Base-by-base conservation (phyloP, 2,113 vertebrate species). In the Picathartes gymnocephalus region DNA sequence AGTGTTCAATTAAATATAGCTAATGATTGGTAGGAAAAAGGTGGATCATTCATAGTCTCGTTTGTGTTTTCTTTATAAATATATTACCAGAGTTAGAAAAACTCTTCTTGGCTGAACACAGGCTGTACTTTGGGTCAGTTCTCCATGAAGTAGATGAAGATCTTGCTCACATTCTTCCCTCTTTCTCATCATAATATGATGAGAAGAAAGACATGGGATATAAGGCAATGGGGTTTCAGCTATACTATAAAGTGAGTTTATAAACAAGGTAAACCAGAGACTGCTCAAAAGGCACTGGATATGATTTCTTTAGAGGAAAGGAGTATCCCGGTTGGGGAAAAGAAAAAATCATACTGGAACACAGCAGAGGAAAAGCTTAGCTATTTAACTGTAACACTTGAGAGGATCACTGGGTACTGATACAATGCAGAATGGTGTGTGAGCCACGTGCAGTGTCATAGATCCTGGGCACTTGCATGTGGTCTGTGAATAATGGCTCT, bases 241-340 rank as follows among this genome's bases (percentile, higher is more conserved):
- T 77, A 4, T 12, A 9, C 4, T 65, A 27, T 33, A 35, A 70
- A 83, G 6, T 24, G 13, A 5, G 4, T 62, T 92, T 86, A 62
- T 50, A 84, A 96, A 74, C 5, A 69, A 37, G 13, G 17, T 61
- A 76, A 92, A 86, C 10, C 25, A 45, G 21, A 85, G 11, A 35
- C 40, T 90, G 19, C 53, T 86, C 40, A 39, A 44, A 83, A 74
- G 31, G 23, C 33, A 54, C 9, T 40, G 61, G 51, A 40, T 48
- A 57, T 76, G 45, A 56, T 64, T 93, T 87, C 28, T 91, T 10
- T n/a, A 57, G 35, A 70, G 40, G 17, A 79, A 87, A 79, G 25
- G 15, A 15, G 12, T n/a, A 58, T 47, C 47, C 33, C 0, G 0
- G 9, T 1, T 68, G 50, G 31, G 33, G 40, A 56, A 73, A 78